phyloP scores from a whole-genome alignment of 1,140 invertebrate species.

The Sesamia nonagrioides region DNA sequence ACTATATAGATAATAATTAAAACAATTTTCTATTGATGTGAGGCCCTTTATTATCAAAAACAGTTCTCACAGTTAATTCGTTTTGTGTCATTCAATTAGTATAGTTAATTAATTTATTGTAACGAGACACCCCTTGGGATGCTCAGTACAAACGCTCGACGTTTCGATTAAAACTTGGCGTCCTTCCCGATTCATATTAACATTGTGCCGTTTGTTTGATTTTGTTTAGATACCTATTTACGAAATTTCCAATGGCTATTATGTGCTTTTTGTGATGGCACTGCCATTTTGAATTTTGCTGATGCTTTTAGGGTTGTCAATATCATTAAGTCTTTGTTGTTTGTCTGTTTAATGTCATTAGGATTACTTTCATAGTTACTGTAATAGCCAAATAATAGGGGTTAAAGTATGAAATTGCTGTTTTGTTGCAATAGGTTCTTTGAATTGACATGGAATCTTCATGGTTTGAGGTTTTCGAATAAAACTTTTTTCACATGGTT shows the following conservation, averaged over 20 bases:
- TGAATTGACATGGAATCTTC: no score
- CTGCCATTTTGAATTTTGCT: conserved; percentile 15
- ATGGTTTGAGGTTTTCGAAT: no score
- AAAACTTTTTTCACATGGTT: no score
- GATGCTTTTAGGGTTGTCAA: conserved; percentile 9
- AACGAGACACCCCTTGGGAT: conserved; percentile 54
- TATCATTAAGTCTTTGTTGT: not conserved
- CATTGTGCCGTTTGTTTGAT: conserved; percentile 39
- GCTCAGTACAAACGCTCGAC: conserved; percentile 32
- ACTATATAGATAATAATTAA: not conserved
- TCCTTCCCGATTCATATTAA: conserved; percentile 56
- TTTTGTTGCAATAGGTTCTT: no score
- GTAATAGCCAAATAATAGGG: no score
- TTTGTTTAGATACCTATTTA: conserved; percentile 36
- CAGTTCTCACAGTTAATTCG: conserved; percentile 56
- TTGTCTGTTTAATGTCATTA: not conserved
- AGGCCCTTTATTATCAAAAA: conserved; percentile 37
- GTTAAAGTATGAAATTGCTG: no score
- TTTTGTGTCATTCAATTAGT: conserved; percentile 68
- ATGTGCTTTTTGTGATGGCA: conserved; percentile 11
- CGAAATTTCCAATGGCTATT: conserved; percentile 28
- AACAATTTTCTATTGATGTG: conserved; percentile 19
- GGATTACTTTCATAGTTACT: no score
- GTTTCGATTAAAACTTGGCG: conserved; percentile 68
- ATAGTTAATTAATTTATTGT: conserved; percentile 70